A percentile compares a stretch with the other conserved stretches of the same genome.
These are phyloP conservation scores for Crioceris asparagi DNA, from an alignment of 2,888 invertebrate species.

Conservation along the genomic window DNA sequence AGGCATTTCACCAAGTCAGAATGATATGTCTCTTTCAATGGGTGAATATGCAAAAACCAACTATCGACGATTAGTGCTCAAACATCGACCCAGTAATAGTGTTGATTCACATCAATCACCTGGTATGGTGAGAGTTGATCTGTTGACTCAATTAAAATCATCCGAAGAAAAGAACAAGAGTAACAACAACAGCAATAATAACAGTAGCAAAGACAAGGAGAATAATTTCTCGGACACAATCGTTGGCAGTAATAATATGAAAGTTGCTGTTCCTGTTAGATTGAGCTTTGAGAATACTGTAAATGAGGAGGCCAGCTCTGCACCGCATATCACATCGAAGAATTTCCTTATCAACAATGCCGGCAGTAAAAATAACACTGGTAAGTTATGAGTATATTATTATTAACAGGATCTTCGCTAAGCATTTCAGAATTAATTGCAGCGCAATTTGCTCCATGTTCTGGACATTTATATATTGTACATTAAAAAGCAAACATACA, in stretches of 20 bases:
- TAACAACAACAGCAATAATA: constrained; percentile 7
- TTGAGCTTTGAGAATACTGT: constrained; percentile 18
- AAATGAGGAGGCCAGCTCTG: constrained; percentile 9
- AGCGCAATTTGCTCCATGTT: too few relatives aligned
- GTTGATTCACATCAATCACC: too few relatives aligned
- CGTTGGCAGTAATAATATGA: too few relatives aligned
- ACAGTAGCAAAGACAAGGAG: constrained; percentile 4
- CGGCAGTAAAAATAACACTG: constrained; percentile 10
- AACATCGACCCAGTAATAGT: constrained; percentile 12
- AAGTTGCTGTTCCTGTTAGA: constrained; percentile 16
- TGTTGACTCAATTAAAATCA: constrained; percentile 9
- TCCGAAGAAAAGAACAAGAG: constrained; percentile 14
- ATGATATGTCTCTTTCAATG: constrained; percentile 12
- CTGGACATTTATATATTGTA: too few relatives aligned
- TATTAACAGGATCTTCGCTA: too few relatives aligned
- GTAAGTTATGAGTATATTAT: too few relatives aligned
- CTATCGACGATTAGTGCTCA: constrained; percentile 20
- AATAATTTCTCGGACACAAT: too few relatives aligned
- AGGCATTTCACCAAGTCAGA: constrained; percentile 32
- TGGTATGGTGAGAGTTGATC: constrained; percentile 6
- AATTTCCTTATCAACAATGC: constrained; percentile 13
- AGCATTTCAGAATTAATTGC: too few relatives aligned
- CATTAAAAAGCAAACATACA: too few relatives aligned
- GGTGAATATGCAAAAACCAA: constrained; percentile 20
- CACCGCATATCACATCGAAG: background rate